Evolutionary conservation across 2,113 vertebrate species (phyloP).

Genomic region (Chelonoidis abingdonii): DNA sequence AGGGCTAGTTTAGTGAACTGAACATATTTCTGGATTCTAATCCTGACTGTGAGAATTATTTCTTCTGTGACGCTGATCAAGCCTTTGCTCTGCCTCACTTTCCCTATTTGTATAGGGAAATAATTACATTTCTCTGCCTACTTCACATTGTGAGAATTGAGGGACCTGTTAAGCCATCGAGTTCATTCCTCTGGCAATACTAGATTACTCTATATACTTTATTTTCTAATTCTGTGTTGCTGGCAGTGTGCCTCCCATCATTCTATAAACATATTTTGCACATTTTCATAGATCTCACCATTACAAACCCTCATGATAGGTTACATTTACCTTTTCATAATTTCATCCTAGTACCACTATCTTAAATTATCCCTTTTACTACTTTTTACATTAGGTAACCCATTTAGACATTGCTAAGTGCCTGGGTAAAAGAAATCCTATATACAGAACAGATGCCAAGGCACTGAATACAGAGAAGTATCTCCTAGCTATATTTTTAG

Average conservation of each 20-base stretch:
- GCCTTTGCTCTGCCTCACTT: background rate
- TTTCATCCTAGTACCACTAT: background rate
- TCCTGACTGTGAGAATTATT: background rate
- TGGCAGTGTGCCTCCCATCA: background rate
- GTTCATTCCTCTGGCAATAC: background rate
- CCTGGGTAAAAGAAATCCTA: slow-evolving; percentile 2
- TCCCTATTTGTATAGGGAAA: background rate
- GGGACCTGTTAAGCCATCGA: background rate
- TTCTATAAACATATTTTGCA: background rate
- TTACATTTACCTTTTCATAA: background rate
- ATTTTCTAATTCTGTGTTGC: background rate
- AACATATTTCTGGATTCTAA: background rate
- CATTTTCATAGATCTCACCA: background rate
- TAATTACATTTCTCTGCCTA: background rate
- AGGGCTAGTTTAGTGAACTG: background rate
- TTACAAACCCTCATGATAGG: background rate
- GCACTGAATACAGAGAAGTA: background rate
- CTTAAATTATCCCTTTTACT: background rate
- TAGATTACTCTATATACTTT: background rate
- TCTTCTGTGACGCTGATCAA: background rate
- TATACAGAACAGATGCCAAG: background rate
- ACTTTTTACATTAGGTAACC: background rate
- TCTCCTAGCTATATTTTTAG: slow-evolving; percentile 15
- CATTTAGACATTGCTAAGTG: background rate
- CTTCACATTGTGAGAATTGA: background rate